Base-by-base conservation (phyloP, 2,797 vertebrate species). In the Siniperca scherzeri region DNA sequence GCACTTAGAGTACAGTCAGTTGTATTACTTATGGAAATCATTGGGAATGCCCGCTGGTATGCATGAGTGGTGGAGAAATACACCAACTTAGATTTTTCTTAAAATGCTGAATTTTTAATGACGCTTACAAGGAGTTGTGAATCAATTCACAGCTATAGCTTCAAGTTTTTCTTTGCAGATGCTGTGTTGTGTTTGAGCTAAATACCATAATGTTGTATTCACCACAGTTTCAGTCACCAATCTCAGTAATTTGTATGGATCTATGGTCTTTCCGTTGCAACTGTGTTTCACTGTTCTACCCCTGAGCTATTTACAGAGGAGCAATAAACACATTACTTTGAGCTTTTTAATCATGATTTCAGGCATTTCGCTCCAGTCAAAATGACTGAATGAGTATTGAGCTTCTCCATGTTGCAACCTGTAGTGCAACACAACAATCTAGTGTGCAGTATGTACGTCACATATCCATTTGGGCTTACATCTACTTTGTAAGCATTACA, bases 21-120 rank as follows among this genome's bases (percentile, higher is more conserved):
- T 87, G 85, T 83, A 79, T 90, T 92, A 87, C 77, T 42, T 89
- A 91, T 91, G 82, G 83, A 91, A 90, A 91, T 91, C 46, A 87
- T 82, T 84, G 68, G 74, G 59, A 79, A 86, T 80, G 82, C 70
- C 78, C 17, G 17, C 80, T 78, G 78, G 75, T 85, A 81, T 81
- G 81, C 81, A 82, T 80, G 83, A 91, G 77, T 79, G 80, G 80
- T 65, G 62, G 55, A 79, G 75, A 78, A 83, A 56, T 84, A 75
- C 82, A 81, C 69, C 12, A 79, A 81, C 78, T 83, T 88, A 70
- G 75, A 82, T 87, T 92, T 89, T 84, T 64, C 60, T 74, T 68
- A 72, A 81, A 85, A 89, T 67, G 19, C 78, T 91, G 30, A 84
- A 88, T 87, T 76, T 90, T 91, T 89, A 64, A 90, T 52, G 69